Evolutionary conservation across 2,797 vertebrate genomes (phyloP), one percentile per base, ranked within the genome.

Genomic region (Danio choprae): DNA sequence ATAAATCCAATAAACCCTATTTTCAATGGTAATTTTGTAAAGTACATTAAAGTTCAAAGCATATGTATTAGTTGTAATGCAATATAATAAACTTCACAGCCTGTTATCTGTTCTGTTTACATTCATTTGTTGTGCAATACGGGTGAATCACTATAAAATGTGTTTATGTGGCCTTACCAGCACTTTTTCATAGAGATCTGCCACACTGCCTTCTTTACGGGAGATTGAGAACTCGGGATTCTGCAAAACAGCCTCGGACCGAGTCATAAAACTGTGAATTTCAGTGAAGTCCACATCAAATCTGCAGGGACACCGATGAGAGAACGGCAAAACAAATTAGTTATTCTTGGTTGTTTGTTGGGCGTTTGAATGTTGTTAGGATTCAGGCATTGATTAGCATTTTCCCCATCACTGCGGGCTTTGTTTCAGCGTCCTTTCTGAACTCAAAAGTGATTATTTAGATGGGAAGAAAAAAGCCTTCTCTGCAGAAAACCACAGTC

Each of bases 231-330:
- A 98, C 87, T 98, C 97, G 0, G 97, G 95, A 87, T 95, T 97
- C 89, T 98, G 97, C 16, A 99, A 92, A 88, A 96, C 92, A 44
- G 96, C 97, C 92, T 99, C 97, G 0, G 97, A 97, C 2, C 97
- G 95, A 18, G 97, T 98, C 95, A 99, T 99, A 93, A 97, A 99
- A 90, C 97, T 99, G 88, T 99, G 97, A 69, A 99, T 94, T 92
- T 99, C 98, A 7, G 97, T 98, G 86, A 95, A 96, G 86, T 99
- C 98, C 0, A 96, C 94, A 74, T 98, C 97, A 90, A 99, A 97
- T 90, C 98, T 99, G 85, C 43, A 70, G 74, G 65, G 63, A 59
- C 65, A 63, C 22, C 9, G 38, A 71, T 71, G 67, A 41, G 46
- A 70, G 67, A 77, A 62, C 15, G 41, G 46, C 11, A 71, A 70